These are phyloP conservation scores for Julus scanicus DNA, from an alignment of 2,888 invertebrate genomes.

Conservation along the genomic window DNA sequence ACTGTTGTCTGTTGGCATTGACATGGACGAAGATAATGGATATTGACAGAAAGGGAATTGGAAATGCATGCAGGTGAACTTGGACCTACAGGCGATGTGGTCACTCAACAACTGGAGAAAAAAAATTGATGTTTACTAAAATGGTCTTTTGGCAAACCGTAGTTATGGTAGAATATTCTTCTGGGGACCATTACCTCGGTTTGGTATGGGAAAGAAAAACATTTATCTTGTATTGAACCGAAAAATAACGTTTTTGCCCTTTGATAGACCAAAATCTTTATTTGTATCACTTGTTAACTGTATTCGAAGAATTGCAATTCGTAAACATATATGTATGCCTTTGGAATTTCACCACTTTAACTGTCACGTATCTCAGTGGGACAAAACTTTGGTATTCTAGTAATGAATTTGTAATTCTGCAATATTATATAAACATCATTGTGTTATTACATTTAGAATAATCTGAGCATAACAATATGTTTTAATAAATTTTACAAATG, in stretches of 20 bases:
- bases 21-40: constrained; percentile 36
- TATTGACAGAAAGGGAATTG: constrained; percentile 31
- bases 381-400: no score
- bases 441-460: no score
- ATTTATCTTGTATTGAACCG: neutral
- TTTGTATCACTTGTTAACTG: neutral
- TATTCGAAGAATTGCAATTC: neutral
- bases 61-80: constrained; percentile 27
- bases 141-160: neutral
- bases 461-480: no score
- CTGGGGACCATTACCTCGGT: neutral
- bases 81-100: neutral
- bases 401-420: no score
- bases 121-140: constrained; percentile 29
- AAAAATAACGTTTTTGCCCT: neutral
- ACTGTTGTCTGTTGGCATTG: constrained; percentile 28
- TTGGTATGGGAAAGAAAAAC: neutral
- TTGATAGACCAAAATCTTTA: neutral
- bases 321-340: no score
- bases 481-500: no score
- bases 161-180: neutral
- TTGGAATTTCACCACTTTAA: no score
- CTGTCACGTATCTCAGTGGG: no score
- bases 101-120: neutral
- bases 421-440: no score